phyloP scores from a whole-genome alignment of 2,113 vertebrate genomes.

The Cacatua alba region DNA sequence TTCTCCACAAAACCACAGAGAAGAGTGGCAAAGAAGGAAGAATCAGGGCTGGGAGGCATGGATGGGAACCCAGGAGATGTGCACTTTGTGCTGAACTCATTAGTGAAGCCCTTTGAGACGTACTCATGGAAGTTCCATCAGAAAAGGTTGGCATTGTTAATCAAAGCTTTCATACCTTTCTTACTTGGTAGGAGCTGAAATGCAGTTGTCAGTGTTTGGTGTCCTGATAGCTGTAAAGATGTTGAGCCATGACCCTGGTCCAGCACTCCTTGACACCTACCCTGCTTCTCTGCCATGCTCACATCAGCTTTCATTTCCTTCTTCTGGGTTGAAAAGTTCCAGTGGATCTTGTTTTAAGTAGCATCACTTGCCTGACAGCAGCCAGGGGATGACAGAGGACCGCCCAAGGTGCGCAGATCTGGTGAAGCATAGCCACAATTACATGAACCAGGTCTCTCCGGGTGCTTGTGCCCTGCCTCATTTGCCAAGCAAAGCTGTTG shows the following conservation, averaged over 20 bases:
- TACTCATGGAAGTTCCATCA: background rate
- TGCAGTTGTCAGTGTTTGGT: background rate
- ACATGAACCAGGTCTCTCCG: background rate
- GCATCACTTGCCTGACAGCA: background rate
- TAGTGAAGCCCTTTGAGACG: background rate
- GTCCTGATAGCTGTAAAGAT: background rate
- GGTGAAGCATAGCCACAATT: background rate
- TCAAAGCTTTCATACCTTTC: background rate
- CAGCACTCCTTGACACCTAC: background rate
- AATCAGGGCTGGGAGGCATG: background rate
- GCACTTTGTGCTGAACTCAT: background rate
- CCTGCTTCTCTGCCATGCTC: background rate
- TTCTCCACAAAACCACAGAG: background rate
- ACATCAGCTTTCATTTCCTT: background rate
- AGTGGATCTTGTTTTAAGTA: background rate
- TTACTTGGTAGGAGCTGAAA: background rate
- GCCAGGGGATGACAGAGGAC: background rate
- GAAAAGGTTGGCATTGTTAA: background rate
- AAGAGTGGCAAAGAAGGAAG: background rate
- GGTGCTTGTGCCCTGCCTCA: background rate
- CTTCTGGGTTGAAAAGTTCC: background rate
- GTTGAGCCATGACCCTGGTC: background rate
- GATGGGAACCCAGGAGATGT: background rate
- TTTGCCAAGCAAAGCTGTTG: background rate
- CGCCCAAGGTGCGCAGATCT: background rate